A percentile compares a stretch with the other conserved stretches of the same genome.
Conservation (phyloP, 2,888 invertebrate genomes). For the Drosophila mimica region DNA sequence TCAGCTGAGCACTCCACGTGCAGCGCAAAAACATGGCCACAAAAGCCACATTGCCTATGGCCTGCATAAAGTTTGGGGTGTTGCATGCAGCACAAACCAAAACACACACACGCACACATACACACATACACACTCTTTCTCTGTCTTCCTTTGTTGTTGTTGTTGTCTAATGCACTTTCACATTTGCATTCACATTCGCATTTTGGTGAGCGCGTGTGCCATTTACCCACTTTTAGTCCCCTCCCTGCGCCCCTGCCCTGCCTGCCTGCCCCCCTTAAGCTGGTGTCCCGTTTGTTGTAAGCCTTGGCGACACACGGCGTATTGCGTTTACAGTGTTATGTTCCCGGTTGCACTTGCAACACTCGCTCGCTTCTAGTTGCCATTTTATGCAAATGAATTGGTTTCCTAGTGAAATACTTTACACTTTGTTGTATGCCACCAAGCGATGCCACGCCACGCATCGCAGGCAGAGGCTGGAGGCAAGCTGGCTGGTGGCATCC, state of each 20-base stretch:
- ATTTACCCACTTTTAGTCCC: constrained; percentile 67
- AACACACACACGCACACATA: neutral
- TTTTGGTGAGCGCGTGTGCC: constrained; percentile 54
- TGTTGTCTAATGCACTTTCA: constrained; percentile 73
- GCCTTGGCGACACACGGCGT: constrained; percentile 49
- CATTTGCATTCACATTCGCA: constrained; percentile 46
- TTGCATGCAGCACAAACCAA: constrained; percentile 3
- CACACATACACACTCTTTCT: no score
- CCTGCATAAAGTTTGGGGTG: constrained; percentile 55
- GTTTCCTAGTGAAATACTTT: constrained; percentile 78
- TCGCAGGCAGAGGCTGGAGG: constrained; percentile 16
- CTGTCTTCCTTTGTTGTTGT: neutral
- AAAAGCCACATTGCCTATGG: constrained; percentile 75
- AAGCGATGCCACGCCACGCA: neutral
- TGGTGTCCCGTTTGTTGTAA: constrained; percentile 56
- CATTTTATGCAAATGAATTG: constrained; percentile 81
- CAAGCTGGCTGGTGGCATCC: constrained; percentile 16
- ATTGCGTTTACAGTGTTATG: constrained; percentile 26
- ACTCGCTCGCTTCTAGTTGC: constrained; percentile 47
- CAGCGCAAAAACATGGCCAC: constrained; percentile 55
- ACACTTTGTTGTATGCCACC: constrained; percentile 57
- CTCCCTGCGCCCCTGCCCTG: no score
- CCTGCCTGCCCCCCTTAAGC: neutral
- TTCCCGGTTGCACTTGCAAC: constrained; percentile 42
- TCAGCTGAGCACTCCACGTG: neutral